Base-by-base conservation (phyloP, 2,113 vertebrate genomes). In the Albula goreensis region DNA sequence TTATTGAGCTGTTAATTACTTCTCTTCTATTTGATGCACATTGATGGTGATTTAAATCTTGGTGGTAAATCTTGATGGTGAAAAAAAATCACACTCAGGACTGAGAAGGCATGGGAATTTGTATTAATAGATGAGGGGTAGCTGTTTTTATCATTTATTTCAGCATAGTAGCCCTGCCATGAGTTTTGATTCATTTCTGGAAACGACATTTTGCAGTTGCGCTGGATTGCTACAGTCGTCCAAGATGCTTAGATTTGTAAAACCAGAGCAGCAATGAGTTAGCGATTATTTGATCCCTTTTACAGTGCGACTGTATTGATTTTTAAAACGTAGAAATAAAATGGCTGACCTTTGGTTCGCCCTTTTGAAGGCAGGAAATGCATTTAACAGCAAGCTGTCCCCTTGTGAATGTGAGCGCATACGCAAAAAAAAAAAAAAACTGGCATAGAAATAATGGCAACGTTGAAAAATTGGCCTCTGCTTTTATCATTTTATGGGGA, bases 301-400 rank as follows among this genome's bases (percentile, higher is more conserved):
- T 81, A 17, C 56, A 66, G n/a, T 25, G 70, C 22, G 48, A 85
- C 10, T 50, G 85, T 79, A 41, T 63, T 85, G n/a, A 13, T 80
- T 66, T 60, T 31, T 41, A 41, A 79, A 25, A 79, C 10, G 7
- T 56, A 50, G 48, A 31, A 53, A 56, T 82, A 25, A 50, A 57
- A 52, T n/a, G n/a, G 22, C 22, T 70, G 60, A 50, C 56, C 78
- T 41, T 85, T 17, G 63, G 12, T 2, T 85, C 49, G 25, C 78
- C 53, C 56, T 31, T 41, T 78, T 25, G 41, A 60, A 85, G 57
- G 50, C 79, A n/a, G 81, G 66, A 83, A 83, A 78, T 86, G 81
- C 52, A 17, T 83, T 86, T 86, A 86, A 74, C 80, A 74, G 57
- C 51, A 41, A 63, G 48, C 41, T 60, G 60, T 83, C 82, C 11